Conservation (phyloP, 2,888 invertebrate species). For the Eristalis tenax region DNA sequence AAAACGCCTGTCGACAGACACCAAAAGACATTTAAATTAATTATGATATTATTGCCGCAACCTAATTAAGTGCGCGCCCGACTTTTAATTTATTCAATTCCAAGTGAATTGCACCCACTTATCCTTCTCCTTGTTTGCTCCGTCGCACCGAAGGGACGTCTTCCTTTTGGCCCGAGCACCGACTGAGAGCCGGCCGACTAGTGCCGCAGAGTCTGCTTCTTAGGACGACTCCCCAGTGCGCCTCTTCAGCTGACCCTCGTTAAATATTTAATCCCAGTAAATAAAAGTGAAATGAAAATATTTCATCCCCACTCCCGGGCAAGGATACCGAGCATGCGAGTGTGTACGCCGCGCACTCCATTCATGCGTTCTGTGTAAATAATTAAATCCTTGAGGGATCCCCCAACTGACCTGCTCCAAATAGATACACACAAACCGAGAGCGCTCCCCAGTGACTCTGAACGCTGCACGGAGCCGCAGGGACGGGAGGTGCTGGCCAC, state of each 20-base stretch:
- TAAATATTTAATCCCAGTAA: slow-evolving; percentile 71
- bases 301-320: slow-evolving; percentile 37
- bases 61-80: slow-evolving; percentile 64
- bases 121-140: slow-evolving; percentile 41
- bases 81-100: slow-evolving; percentile 66
- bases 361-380: slow-evolving; percentile 64
- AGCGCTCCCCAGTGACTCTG: slow-evolving; percentile 31
- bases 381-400: slow-evolving; percentile 66
- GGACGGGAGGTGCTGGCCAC: background rate
- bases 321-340: background rate
- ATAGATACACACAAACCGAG: slow-evolving; percentile 52
- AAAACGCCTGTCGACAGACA: slow-evolving; percentile 46
- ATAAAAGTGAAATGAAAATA: slow-evolving; percentile 71
- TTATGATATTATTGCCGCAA: slow-evolving; percentile 70
- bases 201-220: background rate
- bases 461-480: background rate
- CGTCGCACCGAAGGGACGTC: background rate
- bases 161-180: background rate
- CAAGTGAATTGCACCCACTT: slow-evolving; percentile 67
- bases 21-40: slow-evolving; percentile 68
- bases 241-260: slow-evolving; percentile 55
- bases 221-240: background rate
- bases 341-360: slow-evolving; percentile 21
- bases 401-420: slow-evolving; percentile 66
- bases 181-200: background rate